These are phyloP conservation scores for Rhyacophila evoluta DNA, from an alignment of 2,888 invertebrate genomes.

Conservation along the genomic window DNA sequence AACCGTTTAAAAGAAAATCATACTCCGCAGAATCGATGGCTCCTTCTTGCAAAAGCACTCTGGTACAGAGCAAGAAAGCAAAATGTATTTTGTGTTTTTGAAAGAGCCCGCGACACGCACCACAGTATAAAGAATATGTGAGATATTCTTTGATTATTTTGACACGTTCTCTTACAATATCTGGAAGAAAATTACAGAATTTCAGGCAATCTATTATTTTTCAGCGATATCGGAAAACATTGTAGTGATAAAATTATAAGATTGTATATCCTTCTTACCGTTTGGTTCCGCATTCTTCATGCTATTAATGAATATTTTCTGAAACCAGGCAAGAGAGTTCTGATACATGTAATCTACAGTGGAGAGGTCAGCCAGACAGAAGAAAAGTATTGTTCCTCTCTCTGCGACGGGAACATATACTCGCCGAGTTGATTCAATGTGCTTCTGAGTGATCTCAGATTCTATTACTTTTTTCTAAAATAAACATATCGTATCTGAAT, in stretches of 20 bases:
- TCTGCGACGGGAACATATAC: constrained; percentile 89
- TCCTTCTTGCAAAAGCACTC: constrained; percentile 72
- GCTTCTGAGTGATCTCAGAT: constrained; percentile 83
- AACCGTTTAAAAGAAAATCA: constrained; percentile 81
- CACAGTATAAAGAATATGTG: constrained; percentile 82
- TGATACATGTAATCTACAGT: constrained; percentile 92
- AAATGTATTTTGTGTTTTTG: constrained; percentile 88
- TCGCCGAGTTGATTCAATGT: constrained; percentile 82
- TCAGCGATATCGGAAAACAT: too few relatives aligned
- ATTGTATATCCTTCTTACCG: too few relatives aligned
- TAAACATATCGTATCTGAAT: too few relatives aligned
- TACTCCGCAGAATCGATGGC: constrained; percentile 74
- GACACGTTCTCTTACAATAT: constrained; percentile 80
- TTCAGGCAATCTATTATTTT: too few relatives aligned
- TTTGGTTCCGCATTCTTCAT: constrained; percentile 78
- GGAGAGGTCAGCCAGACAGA: constrained; percentile 84
- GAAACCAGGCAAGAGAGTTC: constrained; percentile 88
- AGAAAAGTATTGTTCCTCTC: constrained; percentile 83
- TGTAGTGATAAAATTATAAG: too few relatives aligned
- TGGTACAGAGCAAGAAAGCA: constrained; percentile 83
- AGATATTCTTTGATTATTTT: constrained; percentile 84
- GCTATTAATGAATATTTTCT: constrained; percentile 81
- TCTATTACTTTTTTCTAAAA: constrained; percentile 81
- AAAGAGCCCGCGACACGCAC: constrained; percentile 85
- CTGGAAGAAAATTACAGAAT: constrained; percentile 58